Base-by-base conservation (phyloP, 2,113 vertebrate species). In the Danionella cerebrum region DNA sequence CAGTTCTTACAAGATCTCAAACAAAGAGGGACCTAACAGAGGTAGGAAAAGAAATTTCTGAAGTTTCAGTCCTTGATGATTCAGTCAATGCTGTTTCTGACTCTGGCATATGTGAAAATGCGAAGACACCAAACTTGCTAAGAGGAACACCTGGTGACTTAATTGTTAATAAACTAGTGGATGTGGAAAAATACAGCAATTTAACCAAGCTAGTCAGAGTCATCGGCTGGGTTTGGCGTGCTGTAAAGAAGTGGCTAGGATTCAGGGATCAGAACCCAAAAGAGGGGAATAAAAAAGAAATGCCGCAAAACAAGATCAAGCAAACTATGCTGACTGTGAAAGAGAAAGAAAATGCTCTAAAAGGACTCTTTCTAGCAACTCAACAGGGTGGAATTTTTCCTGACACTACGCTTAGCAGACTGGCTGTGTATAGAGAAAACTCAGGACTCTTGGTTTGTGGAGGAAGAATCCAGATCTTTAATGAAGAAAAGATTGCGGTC, bases 391-490 rank as follows among this genome's bases (percentile, higher is more conserved):
- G 1, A 6, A 11, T n/a, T 8, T 70, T 70, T 29, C 25, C 11
- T 14, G 35, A 31, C 38, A 29, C 68, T 8, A 70, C 55, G 1
- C 11, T 59, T 21, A 24, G 36, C 7, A 19, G 67, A n/a, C 24
- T 60, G 4, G 53, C 13, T 7, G 27, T 69, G 2, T 22, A 38
- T 13, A 33, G 51, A 38, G 12, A 65, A 33, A 3, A 22, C 16
- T 33, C 41, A 14, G 69, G 50, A n/a, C 41, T 69, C 3, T 18
- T 58, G 2, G 24, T 45, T 5, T 59, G 27, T n/a, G 52, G 66
- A 2, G 66, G 66, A 6, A 41, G 66, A 57, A 36, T 65, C 14
- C 69, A 66, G 3, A 38, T 13, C n/a, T 68, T 55, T 44, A 41
- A 19, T 50, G 19, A 50, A 1, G 47, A 25, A n/a, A 50, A 50